Evolutionary conservation across 2,888 invertebrate genomes (phyloP).

Genomic region (Drosophila mayaguana): DNA sequence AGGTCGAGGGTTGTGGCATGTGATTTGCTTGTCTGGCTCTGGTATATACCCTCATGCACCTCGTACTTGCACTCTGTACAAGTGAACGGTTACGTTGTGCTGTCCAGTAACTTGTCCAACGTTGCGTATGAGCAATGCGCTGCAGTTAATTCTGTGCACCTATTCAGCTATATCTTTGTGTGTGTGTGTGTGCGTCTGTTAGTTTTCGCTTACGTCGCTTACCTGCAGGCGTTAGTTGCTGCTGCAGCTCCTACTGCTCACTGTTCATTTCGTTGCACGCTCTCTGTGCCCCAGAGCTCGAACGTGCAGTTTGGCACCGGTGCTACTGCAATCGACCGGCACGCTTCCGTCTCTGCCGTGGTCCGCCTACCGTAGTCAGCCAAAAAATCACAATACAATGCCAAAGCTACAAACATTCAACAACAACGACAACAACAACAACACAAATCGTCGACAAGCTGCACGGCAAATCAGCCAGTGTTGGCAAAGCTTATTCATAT

Average conservation of each 20-base stretch:
- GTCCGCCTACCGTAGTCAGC: constrained; percentile 42
- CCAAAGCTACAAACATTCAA: constrained; percentile 64
- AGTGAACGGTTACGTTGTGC: constrained; percentile 36
- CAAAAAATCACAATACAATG: constrained; percentile 74
- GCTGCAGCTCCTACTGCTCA: constrained; percentile 52
- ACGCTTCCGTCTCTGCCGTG: constrained; percentile 11
- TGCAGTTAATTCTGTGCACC: constrained; percentile 44
- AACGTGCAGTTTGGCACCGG: constrained; percentile 68
- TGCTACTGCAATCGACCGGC: constrained; percentile 49
- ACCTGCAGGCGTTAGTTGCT: constrained; percentile 41
- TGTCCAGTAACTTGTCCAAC: constrained; percentile 58
- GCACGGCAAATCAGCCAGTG: constrained; percentile 21
- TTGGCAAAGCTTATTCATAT: constrained; percentile 23
- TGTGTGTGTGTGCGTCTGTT: constrained; percentile 10
- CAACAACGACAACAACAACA: constrained; percentile 24
- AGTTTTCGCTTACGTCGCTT: constrained; percentile 34
- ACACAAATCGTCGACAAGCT: constrained; percentile 13
- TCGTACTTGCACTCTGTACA: constrained; percentile 16
- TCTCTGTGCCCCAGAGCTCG: constrained; percentile 55
- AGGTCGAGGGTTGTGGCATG: constrained; percentile 57
- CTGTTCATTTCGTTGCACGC: constrained; percentile 66
- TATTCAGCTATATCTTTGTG: background rate
- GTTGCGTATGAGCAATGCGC: constrained; percentile 72
- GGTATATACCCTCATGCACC: constrained; percentile 42
- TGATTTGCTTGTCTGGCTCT: constrained; percentile 72